Evolutionary conservation across 2,888 invertebrate species (phyloP).

Genomic region (Nemurella pictetii): DNA sequence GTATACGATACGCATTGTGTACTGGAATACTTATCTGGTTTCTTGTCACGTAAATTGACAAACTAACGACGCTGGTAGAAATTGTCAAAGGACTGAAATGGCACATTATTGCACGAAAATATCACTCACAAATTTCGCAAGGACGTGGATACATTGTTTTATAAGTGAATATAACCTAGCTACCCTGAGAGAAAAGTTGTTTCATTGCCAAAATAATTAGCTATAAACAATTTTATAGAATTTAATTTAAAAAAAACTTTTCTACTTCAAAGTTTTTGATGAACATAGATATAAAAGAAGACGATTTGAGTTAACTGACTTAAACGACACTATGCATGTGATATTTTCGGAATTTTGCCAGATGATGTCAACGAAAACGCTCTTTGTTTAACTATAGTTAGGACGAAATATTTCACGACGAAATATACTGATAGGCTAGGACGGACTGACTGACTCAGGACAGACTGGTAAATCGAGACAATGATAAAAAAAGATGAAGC

Average conservation of each 20-base stretch:
- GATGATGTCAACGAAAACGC: no score
- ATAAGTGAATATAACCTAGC: background rate
- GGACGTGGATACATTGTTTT: background rate
- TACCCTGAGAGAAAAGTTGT: background rate
- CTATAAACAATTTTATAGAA: background rate
- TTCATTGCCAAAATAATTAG: background rate
- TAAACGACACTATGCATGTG: no score
- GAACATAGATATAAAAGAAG: background rate
- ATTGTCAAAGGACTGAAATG: background rate
- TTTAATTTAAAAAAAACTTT: background rate
- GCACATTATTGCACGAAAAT: background rate
- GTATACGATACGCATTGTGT: background rate
- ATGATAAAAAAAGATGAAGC: background rate
- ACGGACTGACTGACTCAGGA: no score
- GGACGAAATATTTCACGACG: no score
- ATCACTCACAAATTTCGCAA: background rate
- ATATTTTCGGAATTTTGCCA: no score
- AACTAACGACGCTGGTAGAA: background rate
- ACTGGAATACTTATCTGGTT: background rate
- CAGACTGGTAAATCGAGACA: no score
- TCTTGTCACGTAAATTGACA: background rate
- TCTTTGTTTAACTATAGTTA: no score
- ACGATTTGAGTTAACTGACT: background rate
- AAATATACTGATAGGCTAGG: no score
- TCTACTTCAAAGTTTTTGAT: background rate